Conservation (phyloP, 1,140 invertebrate species). For the Lepidurus arcticus region DNA sequence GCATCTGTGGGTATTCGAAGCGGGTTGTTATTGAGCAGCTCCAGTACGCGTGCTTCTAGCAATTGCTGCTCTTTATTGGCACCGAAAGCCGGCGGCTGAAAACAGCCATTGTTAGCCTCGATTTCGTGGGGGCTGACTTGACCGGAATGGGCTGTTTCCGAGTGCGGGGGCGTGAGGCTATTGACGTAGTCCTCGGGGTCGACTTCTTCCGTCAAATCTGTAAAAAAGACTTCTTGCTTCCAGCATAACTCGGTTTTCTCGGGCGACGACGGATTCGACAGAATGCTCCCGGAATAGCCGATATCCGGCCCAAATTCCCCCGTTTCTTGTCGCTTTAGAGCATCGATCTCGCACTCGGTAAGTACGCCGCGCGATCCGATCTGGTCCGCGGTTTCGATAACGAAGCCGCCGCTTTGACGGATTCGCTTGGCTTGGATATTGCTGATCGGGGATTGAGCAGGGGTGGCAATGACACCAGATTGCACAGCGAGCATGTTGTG, state of each 20-base stretch:
- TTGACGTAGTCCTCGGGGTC: conserved; percentile 17
- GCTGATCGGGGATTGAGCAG: neutral
- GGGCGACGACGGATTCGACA: neutral
- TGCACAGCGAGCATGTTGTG: neutral
- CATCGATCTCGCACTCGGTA: neutral
- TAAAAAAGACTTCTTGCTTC: neutral
- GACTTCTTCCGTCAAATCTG: neutral
- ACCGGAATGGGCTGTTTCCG: neutral
- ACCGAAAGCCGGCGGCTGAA: neutral
- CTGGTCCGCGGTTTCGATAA: neutral
- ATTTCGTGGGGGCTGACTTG: neutral
- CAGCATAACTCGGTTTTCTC: neutral
- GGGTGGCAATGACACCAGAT: neutral
- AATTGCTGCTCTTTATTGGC: neutral
- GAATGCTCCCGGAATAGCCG: neutral
- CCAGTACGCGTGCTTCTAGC: neutral
- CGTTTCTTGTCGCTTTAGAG: neutral
- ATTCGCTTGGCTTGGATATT: neutral
- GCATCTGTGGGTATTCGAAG: neutral
- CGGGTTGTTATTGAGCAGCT: neutral
- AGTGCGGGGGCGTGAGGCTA: neutral
- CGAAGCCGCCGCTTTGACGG: conserved; percentile 1
- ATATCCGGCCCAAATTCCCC: neutral
- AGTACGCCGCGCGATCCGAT: neutral
- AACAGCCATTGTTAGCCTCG: neutral